phyloP scores from a whole-genome alignment of 2,888 invertebrate genomes.

The Lasioglossum figueresi region DNA sequence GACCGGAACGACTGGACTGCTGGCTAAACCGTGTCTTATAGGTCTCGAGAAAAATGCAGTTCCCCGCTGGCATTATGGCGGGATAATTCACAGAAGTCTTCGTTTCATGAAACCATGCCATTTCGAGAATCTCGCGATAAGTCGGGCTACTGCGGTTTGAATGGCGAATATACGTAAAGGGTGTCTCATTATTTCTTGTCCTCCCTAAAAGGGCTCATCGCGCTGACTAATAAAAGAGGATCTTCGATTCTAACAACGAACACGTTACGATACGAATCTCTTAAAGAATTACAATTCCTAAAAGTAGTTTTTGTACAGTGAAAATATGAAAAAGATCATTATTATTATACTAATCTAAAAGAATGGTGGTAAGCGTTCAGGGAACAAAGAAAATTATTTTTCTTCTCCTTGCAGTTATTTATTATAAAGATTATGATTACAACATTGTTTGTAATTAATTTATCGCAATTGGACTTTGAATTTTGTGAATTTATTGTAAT shows the following conservation, averaged over 20 bases:
- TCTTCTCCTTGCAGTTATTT: neutral
- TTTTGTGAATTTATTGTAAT: no score
- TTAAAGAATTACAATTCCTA: neutral
- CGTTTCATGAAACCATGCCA: constrained; percentile 19
- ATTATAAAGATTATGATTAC: neutral
- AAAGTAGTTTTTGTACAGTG: neutral
- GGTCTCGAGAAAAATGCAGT: neutral
- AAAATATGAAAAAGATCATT: neutral
- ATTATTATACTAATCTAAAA: neutral
- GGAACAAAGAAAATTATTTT: neutral
- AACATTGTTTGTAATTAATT: neutral
- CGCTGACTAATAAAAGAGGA: neutral
- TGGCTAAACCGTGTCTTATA: constrained; percentile 5
- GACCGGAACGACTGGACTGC: neutral
- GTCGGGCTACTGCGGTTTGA: constrained; percentile 51
- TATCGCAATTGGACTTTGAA: neutral
- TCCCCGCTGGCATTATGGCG: constrained; percentile 21
- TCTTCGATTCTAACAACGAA: neutral
- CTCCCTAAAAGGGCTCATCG: neutral
- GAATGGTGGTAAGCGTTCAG: neutral
- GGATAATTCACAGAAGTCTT: constrained; percentile 55
- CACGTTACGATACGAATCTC: neutral
- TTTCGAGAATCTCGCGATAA: constrained; percentile 61
- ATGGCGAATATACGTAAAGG: neutral
- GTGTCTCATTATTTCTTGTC: neutral